Evolutionary conservation across 2,888 invertebrate genomes (phyloP).

Genomic region (Drosophila prolongata): DNA sequence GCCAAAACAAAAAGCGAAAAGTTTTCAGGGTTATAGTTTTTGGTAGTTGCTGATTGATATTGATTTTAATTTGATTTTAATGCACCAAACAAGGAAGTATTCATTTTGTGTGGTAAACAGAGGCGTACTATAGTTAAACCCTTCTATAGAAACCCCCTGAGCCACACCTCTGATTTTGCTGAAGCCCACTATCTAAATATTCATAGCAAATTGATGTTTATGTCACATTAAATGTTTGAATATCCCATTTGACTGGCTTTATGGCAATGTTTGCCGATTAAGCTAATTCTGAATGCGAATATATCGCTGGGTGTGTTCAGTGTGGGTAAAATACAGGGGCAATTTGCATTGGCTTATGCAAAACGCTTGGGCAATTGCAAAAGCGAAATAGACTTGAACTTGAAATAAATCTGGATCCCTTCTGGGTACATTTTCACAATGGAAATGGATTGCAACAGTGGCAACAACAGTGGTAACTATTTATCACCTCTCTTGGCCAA

Average conservation of each 20-base stretch:
- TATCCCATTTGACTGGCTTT: conserved; percentile 34
- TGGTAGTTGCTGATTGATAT: conserved; percentile 14
- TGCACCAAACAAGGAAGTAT: conserved; percentile 39
- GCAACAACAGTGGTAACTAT: conserved; percentile 9
- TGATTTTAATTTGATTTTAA: conserved; percentile 42
- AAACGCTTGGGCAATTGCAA: conserved; percentile 55
- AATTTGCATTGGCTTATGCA: conserved; percentile 63
- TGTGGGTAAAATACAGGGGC: conserved; percentile 1
- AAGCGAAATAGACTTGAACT: conserved; percentile 45
- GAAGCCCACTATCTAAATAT: not conserved
- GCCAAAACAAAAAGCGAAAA: conserved; percentile 33
- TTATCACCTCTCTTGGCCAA: conserved; percentile 38
- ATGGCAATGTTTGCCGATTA: conserved; percentile 38
- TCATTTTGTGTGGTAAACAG: not conserved
- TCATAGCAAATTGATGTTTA: conserved; percentile 35
- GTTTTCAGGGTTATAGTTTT: conserved; percentile 21
- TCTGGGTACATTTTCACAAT: conserved; percentile 18
- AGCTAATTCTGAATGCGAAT: conserved; percentile 24
- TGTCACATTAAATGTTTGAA: conserved; percentile 38
- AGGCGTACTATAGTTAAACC: not conserved
- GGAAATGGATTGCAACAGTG: conserved; percentile 2
- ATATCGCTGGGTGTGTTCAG: not conserved
- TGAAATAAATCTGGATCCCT: conserved; percentile 42
- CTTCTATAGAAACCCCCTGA: not conserved
- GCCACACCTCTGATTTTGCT: not conserved